These are phyloP conservation scores for Xanthorhoe designata DNA, from an alignment of 2,888 invertebrate species.

Conservation along the genomic window DNA sequence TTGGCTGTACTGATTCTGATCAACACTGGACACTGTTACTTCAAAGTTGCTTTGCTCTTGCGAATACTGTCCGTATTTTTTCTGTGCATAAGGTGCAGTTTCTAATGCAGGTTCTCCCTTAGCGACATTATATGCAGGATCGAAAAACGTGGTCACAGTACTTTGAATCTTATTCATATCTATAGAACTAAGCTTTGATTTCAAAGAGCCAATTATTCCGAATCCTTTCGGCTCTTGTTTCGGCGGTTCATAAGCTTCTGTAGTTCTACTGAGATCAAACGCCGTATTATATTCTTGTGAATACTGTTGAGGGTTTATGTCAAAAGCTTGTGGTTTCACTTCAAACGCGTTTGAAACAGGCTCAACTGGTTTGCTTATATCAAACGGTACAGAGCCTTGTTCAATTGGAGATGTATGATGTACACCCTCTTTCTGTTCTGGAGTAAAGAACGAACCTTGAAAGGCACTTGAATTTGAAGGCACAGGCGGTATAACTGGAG, in stretches of 20 bases:
- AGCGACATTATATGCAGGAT: slow-evolving; percentile 71
- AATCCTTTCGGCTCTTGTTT: slow-evolving; percentile 66
- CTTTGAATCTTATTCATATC: slow-evolving; percentile 80
- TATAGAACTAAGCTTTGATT: slow-evolving; percentile 75
- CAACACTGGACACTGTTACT: slow-evolving; percentile 59
- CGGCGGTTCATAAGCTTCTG: slow-evolving; percentile 58
- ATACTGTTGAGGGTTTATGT: slow-evolving; percentile 41
- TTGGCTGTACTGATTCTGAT: slow-evolving; percentile 41
- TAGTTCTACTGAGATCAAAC: slow-evolving; percentile 72
- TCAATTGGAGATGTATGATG: slow-evolving; percentile 18
- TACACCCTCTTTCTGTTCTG: slow-evolving; percentile 46
- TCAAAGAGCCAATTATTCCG: slow-evolving; percentile 78
- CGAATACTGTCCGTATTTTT: slow-evolving; percentile 41
- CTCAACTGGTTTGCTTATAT: slow-evolving; percentile 37
- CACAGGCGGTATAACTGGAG: slow-evolving; percentile 50
- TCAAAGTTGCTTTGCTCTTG: slow-evolving; percentile 57
- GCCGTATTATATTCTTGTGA: slow-evolving; percentile 58
- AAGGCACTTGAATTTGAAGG: slow-evolving; percentile 47
- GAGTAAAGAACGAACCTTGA: slow-evolving; percentile 68
- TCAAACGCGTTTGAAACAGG: slow-evolving; percentile 44
- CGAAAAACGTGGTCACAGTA: slow-evolving; percentile 79
- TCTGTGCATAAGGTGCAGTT: slow-evolving; percentile 45
- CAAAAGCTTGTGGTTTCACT: slow-evolving; percentile 48
- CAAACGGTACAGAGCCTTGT: slow-evolving; percentile 45
- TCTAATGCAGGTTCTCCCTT: slow-evolving; percentile 49